A percentile compares a stretch with the other conserved stretches of the same genome.
Evolutionary conservation across 2,888 invertebrate species (phyloP).

Genomic region (Ophion costatus): DNA sequence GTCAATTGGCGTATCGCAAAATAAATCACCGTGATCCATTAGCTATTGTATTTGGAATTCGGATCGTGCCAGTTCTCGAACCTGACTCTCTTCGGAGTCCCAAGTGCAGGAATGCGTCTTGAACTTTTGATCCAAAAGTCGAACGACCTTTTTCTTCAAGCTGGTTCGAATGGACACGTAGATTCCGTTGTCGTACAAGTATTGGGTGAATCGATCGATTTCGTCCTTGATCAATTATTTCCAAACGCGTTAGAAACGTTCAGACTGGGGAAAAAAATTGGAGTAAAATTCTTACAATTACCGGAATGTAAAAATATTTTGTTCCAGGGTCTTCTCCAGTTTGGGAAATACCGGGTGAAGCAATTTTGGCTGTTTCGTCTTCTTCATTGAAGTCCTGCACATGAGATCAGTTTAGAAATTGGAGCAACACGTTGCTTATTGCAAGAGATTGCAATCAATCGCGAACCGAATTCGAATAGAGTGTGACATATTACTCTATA

Average conservation of each 20-base stretch:
- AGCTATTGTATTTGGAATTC: neutral
- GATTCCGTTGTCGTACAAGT: slow-evolving; percentile 74
- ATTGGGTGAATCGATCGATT: slow-evolving; percentile 74
- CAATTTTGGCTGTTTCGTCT: slow-evolving; percentile 4
- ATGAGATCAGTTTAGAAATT: neutral
- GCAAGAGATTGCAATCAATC: no score
- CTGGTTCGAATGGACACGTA: slow-evolving; percentile 71
- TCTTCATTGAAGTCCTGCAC: slow-evolving; percentile 69
- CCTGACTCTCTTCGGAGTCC: slow-evolving; percentile 72
- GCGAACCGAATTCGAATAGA: neutral
- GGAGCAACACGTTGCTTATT: neutral
- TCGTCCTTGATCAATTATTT: slow-evolving; percentile 73
- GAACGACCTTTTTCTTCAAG: slow-evolving; percentile 72
- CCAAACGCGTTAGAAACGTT: neutral
- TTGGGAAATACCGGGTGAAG: neutral
- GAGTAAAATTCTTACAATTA: slow-evolving; percentile 25
- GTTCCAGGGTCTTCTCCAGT: neutral
- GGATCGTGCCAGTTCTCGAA: slow-evolving; percentile 39
- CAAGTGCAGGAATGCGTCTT: slow-evolving; percentile 60
- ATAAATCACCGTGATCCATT: neutral
- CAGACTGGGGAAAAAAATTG: neutral
- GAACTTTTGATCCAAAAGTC: slow-evolving; percentile 77
- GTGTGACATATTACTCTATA: slow-evolving; percentile 71
- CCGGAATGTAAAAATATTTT: slow-evolving; percentile 58
- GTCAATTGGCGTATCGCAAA: slow-evolving; percentile 8